Percentiles rank a stretch among this genome's conserved stretches.
These are phyloP conservation scores for Apaloderma vittatum DNA, from an alignment of 2,113 vertebrate genomes.

Conservation along the genomic window DNA sequence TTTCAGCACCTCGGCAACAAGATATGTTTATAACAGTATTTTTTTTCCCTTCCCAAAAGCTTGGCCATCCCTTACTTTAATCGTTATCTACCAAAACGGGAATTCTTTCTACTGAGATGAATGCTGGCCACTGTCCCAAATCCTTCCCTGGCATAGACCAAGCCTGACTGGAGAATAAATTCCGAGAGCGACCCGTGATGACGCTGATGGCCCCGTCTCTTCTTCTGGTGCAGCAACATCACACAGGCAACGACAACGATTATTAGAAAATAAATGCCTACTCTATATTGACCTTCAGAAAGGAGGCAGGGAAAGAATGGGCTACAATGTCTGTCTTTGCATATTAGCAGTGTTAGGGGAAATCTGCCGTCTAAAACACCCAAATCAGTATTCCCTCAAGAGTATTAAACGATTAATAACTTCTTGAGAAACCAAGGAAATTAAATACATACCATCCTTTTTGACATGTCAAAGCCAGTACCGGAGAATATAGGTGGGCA, in stretches of 20 bases:
- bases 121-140: not conserved
- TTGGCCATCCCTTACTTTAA: not conserved
- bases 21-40: not conserved
- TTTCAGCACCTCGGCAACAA: not conserved
- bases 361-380: not conserved
- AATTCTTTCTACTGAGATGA: not conserved
- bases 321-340: not conserved
- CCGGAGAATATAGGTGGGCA: not conserved
- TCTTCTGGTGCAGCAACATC: fast-evolving
- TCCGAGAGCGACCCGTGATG: fast-evolving
- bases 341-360: not conserved
- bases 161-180: not conserved
- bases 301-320: not conserved
- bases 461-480: not conserved
- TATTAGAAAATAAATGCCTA: not conserved
- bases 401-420: not conserved
- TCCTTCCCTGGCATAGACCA: not conserved
- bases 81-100: not conserved
- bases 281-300: not conserved
- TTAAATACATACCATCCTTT: conserved; percentile 4
- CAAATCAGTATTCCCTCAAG: not conserved
- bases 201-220: fast-evolving
- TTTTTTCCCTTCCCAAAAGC: not conserved
- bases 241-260: not conserved
- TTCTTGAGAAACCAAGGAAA: not conserved